Percentiles rank a stretch among this genome's conserved stretches.
These are phyloP conservation scores for Danaus plexippus DNA, from an alignment of 1,140 invertebrate genomes.

Conservation along the genomic window DNA sequence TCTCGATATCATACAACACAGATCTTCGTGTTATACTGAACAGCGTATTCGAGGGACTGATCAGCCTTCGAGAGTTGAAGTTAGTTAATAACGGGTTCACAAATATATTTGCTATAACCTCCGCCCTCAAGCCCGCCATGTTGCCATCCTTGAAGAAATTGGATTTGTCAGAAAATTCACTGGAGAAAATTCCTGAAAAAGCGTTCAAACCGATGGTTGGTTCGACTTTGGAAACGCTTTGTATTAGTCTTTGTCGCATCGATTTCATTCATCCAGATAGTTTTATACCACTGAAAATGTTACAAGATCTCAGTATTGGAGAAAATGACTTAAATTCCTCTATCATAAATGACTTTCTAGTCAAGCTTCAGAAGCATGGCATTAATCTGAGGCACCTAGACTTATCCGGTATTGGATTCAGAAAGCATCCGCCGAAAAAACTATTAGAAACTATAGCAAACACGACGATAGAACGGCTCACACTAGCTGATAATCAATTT, in stretches of 20 bases:
- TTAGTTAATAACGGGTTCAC: constrained; percentile 64
- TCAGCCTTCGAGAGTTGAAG: constrained; percentile 52
- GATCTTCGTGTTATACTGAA: constrained; percentile 35
- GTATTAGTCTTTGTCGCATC: constrained; percentile 67
- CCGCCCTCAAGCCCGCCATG: constrained; percentile 39
- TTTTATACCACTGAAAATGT: constrained; percentile 56
- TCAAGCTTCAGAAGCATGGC: constrained; percentile 35
- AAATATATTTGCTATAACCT: constrained; percentile 40
- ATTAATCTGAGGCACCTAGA: constrained; percentile 62
- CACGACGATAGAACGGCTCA: constrained; percentile 65
- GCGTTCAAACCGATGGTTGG: constrained; percentile 50
- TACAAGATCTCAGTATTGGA: constrained; percentile 63
- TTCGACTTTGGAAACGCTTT: constrained; percentile 45
- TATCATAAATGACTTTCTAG: constrained; percentile 56
- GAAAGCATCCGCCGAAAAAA: constrained; percentile 53
- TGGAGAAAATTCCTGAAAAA: constrained; percentile 47
- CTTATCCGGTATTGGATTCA: constrained; percentile 69
- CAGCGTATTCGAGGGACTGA: constrained; percentile 45
- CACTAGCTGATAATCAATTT: constrained; percentile 70
- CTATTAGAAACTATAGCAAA: constrained; percentile 66
- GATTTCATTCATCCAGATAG: constrained; percentile 66
- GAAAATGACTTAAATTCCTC: constrained; percentile 67
- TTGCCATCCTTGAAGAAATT: constrained; percentile 47
- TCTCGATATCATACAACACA: constrained; percentile 60
- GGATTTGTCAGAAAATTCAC: constrained; percentile 57